A percentile compares a stretch with the other conserved stretches of the same genome.
phyloP scores from a whole-genome alignment of 2,888 invertebrate species.

The Metellina segmentata region DNA sequence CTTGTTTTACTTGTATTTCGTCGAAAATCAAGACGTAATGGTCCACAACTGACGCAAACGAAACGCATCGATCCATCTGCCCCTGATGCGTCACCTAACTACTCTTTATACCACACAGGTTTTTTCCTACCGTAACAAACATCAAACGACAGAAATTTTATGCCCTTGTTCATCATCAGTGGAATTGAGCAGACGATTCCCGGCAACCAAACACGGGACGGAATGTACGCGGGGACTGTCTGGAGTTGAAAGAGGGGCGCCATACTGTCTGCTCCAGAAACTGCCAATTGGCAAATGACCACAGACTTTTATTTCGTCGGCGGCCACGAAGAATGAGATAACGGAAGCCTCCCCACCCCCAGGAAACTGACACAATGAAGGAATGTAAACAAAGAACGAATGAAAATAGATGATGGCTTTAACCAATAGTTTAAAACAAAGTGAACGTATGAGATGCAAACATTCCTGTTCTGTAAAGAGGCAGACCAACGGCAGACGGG shows the following conservation, averaged over 20 bases:
- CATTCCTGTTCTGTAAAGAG: too few species aligned
- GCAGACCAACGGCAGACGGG: too few species aligned
- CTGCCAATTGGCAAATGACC: slow-evolving; percentile 1
- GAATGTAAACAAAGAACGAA: neutral
- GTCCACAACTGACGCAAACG: neutral
- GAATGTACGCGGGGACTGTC: neutral
- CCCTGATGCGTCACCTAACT: neutral
- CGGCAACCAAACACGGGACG: too few species aligned
- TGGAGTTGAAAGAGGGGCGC: slow-evolving; percentile 7
- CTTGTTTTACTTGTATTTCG: neutral
- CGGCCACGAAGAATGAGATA: neutral
- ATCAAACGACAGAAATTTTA: neutral
- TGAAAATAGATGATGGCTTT: neutral
- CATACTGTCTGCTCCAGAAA: slow-evolving; percentile 7
- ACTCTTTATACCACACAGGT: neutral
- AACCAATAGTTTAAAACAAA: neutral
- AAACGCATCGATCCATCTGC: neutral
- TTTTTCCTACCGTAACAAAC: neutral
- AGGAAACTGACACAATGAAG: neutral
- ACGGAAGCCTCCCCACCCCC: too few species aligned
- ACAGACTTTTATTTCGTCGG: neutral
- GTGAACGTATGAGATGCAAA: neutral
- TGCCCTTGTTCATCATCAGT: too few species aligned
- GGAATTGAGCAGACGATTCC: too few species aligned
- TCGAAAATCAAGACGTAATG: neutral